Percentiles rank a stretch among this genome's conserved stretches.
Evolutionary conservation across 2,113 vertebrate species (phyloP).

Genomic region (Axis porcinus): DNA sequence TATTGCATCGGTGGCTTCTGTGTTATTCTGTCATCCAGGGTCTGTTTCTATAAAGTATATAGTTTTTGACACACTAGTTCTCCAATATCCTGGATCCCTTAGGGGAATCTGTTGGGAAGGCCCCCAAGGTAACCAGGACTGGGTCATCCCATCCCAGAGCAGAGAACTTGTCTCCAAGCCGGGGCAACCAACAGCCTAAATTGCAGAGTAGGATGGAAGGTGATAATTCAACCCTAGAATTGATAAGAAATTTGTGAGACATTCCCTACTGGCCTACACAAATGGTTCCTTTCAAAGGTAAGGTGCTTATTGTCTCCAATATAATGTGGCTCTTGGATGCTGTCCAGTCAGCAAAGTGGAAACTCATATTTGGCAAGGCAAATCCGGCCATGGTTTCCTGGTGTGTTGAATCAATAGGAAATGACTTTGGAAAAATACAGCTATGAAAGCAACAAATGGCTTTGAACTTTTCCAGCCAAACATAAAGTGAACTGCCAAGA

Average conservation of each 20-base stretch:
- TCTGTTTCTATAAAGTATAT: not conserved
- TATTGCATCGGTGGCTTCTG: not conserved
- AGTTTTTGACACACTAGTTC: not conserved
- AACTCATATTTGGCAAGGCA: conserved; percentile 16
- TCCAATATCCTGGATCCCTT: not conserved
- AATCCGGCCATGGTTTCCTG: not conserved
- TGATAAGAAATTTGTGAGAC: not conserved
- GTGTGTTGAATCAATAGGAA: conserved; percentile 49
- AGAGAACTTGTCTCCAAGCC: not conserved
- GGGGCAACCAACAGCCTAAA: not conserved
- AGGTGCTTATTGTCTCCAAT: not conserved
- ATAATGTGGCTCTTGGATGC: conserved; percentile 44
- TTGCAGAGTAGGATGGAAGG: not conserved
- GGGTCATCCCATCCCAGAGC: not conserved
- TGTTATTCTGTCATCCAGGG: not conserved
- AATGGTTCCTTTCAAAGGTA: conserved; percentile 18
- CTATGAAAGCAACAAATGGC: not conserved
- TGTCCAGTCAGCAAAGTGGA: conserved; percentile 23
- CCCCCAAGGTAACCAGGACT: not conserved
- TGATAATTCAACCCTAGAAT: not conserved
- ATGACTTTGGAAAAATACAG: conserved; percentile 49
- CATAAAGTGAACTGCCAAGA: not conserved
- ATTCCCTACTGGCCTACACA: not conserved
- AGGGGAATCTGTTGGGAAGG: not conserved
- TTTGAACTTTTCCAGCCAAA: conserved; percentile 31